Evolutionary conservation across 35 echinoderm and acorn worm genomes (phyloP).

Genomic region (Diadema setosum): DNA sequence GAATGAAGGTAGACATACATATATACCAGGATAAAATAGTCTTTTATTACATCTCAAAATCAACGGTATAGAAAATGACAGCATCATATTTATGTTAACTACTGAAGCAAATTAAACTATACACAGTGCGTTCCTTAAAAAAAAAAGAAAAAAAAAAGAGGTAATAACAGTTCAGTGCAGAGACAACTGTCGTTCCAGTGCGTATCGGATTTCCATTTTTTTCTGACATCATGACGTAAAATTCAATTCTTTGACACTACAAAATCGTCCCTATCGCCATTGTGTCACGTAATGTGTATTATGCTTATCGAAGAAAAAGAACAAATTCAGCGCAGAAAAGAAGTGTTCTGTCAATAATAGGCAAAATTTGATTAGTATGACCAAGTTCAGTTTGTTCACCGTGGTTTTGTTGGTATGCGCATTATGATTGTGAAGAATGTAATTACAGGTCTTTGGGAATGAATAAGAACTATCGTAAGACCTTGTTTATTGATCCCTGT

Average conservation of each 20-base stretch:
- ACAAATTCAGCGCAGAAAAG: neutral
- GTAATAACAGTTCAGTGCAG: too few species aligned
- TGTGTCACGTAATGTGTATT: neutral
- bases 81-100: too few species aligned
- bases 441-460: neutral
- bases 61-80: too few species aligned
- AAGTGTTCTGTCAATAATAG: neutral
- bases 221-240: neutral
- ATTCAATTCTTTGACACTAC: neutral
- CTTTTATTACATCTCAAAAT: too few species aligned
- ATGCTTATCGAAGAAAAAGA: neutral
- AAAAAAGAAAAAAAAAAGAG: too few species aligned
- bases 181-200: too few species aligned
- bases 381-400: neutral
- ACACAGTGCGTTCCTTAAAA: too few species aligned
- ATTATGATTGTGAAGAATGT: neutral
- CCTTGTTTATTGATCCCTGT: neutral
- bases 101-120: too few species aligned
- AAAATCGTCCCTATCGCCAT: neutral
- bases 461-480: neutral
- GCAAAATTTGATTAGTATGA: neutral
- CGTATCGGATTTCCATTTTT: neutral
- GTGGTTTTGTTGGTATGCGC: neutral
- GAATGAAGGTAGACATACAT: too few species aligned
- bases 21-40: too few species aligned